phyloP scores from a whole-genome alignment of 2,888 invertebrate genomes.

The Pammene fasciana region DNA sequence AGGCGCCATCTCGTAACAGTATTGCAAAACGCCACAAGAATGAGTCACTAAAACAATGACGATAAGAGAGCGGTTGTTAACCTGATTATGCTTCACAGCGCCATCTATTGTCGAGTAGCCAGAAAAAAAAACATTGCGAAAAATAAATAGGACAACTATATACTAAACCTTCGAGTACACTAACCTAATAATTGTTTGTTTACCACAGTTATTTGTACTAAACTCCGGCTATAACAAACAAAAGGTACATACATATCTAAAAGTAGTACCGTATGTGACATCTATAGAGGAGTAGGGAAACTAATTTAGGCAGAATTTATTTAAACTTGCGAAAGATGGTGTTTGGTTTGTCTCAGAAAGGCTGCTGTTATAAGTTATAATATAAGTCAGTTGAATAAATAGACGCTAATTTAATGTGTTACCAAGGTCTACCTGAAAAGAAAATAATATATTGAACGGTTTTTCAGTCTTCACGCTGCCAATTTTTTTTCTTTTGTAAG shows the following conservation, averaged over 20 bases:
- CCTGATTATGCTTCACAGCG: conserved; percentile 40
- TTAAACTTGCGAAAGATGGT: conserved; percentile 42
- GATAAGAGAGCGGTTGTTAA: not conserved
- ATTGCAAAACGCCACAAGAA: conserved; percentile 10
- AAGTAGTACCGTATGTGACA: conserved; percentile 6
- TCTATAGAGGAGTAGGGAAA: conserved; percentile 46
- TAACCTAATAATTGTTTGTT: too few species aligned
- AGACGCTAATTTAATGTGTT: not conserved
- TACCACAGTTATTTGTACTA: too few species aligned
- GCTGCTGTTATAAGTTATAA: too few species aligned
- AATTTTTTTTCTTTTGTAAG: too few species aligned
- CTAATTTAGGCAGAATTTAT: conserved; percentile 51
- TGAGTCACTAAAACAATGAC: conserved; percentile 22
- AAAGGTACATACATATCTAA: not conserved
- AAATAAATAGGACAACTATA: too few species aligned
- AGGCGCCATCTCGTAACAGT: conserved; percentile 27
- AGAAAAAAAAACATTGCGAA: not conserved
- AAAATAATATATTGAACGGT: too few species aligned
- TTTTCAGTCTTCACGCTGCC: too few species aligned
- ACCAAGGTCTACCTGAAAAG: too few species aligned
- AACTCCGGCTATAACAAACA: too few species aligned
- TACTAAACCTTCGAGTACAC: too few species aligned
- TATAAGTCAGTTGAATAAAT: not conserved
- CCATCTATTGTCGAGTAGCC: conserved; percentile 58
- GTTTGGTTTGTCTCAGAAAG: not conserved